Base-by-base conservation (phyloP, 2,113 vertebrate genomes). In the Silurus meridionalis region DNA sequence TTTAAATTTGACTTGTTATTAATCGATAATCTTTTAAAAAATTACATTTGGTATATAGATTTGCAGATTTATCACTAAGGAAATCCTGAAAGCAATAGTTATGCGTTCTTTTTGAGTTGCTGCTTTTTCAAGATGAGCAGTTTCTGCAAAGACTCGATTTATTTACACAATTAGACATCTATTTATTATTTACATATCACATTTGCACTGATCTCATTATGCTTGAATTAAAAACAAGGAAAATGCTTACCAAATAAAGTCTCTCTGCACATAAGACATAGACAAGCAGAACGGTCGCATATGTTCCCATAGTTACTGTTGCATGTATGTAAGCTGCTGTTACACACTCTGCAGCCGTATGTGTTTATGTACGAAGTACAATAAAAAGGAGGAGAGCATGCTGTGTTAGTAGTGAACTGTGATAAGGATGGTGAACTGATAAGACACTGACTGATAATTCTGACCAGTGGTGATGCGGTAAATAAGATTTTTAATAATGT, bases 161-260 rank as follows among this genome's bases (percentile, higher is more conserved):
- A 21, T 23, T 23, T 52, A 52, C 4, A 11, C 50, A 5, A 52
- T 11, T 52, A 6, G 2, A 53, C 25, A 14, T 25, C 10, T 5
- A 14, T 72, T 77, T 77, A 48, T 48, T 11, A 3, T n/a, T 77
- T 15, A 14, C 0, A 57, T 14, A 78, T 78, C 72, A 37, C 13
- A 25, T n/a, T 53, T 55, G 52, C n/a, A 55, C 52, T 8, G 21
- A 14, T n/a, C 0, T 64, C 17, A 4, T 6, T 14, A 14, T 28
- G 6, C 6, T 53, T 74, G n/a, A 52, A 82, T 48, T 61, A 23
- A 37, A 37, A 55, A 46, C 2, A 50, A 53, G 25, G 4, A 80
- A 52, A 15, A 58, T 25, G 21, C 58, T 81, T 69, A 90, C 86
- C 88, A 78, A 83, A 79, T 58, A 74, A 80, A 84, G 46, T 23